phyloP scores from a whole-genome alignment of 2,797 vertebrate genomes.

The Hyperoplus lanceolatus region DNA sequence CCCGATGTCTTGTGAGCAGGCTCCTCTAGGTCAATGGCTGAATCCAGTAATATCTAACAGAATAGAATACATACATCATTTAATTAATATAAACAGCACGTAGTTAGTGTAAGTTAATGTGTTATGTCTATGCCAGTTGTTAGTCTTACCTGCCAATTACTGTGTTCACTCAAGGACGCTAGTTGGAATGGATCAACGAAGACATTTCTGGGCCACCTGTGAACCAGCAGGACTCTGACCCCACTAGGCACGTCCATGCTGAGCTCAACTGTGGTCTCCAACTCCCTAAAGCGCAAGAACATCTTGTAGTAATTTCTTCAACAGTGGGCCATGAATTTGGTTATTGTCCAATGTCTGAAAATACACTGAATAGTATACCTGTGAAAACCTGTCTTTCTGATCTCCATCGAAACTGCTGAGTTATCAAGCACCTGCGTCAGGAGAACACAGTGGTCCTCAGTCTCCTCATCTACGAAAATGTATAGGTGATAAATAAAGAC shows the following conservation, averaged over 20 bases:
- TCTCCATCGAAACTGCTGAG: constrained; percentile 82
- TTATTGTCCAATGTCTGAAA: not conserved
- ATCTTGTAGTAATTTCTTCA: not conserved
- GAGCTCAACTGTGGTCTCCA: constrained; percentile 85
- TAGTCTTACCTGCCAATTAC: constrained; percentile 87
- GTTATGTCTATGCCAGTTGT: not conserved
- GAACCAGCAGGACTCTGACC: constrained; percentile 82
- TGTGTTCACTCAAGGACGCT: constrained; percentile 83
- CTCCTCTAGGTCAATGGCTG: constrained; percentile 88
- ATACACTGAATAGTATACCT: constrained; percentile 80
- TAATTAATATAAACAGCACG: constrained; percentile 19
- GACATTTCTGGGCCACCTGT: constrained; percentile 87
- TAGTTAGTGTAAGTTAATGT: not conserved
- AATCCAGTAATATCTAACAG: constrained; percentile 86
- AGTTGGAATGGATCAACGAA: constrained; percentile 94
- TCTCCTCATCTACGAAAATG: constrained; percentile 70
- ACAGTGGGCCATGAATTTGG: not conserved
- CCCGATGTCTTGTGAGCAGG: constrained; percentile 89
- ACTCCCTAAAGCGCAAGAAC: constrained; percentile 84
- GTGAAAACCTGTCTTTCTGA: constrained; percentile 92
- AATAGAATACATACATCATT: not conserved
- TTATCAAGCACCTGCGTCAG: constrained; percentile 67
- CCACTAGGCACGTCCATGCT: constrained; percentile 57
- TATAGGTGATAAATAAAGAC: not conserved
- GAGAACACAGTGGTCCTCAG: constrained; percentile 69